A percentile compares a stretch with the other conserved stretches of the same genome.
Conservation (phyloP, 2,888 invertebrate species). For the Galerucella nymphaeae region DNA sequence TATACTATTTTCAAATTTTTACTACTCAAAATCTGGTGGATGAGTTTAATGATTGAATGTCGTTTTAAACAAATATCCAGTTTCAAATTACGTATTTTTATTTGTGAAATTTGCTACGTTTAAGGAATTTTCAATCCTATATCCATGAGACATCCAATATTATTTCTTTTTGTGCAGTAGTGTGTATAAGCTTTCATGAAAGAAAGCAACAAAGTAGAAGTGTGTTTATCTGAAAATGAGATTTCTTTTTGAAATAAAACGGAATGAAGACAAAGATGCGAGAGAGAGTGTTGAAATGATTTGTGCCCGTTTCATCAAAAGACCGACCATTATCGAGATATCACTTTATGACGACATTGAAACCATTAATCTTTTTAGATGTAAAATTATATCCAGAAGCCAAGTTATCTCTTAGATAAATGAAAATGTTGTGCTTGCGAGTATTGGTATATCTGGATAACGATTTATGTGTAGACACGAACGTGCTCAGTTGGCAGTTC, state of each 20-base stretch:
- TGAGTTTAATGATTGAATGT: too few relatives aligned
- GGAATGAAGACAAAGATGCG: slow-evolving; percentile 41
- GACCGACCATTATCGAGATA: slow-evolving; percentile 46
- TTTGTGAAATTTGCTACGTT: too few relatives aligned
- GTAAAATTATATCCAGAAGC: slow-evolving; percentile 48
- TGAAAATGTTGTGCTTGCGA: slow-evolving; percentile 48
- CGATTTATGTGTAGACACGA: slow-evolving; percentile 36
- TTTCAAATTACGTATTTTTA: too few relatives aligned
- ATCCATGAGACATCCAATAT: background rate
- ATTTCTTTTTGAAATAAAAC: slow-evolving; percentile 36
- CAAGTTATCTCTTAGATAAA: slow-evolving; percentile 51
- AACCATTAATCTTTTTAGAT: slow-evolving; percentile 52
- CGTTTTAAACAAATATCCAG: too few relatives aligned
- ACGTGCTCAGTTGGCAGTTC: slow-evolving; percentile 3
- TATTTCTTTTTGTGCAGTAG: slow-evolving; percentile 14
- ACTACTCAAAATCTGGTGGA: too few relatives aligned
- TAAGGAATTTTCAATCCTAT: background rate
- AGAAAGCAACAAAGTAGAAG: slow-evolving; percentile 27
- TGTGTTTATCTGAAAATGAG: slow-evolving; percentile 31
- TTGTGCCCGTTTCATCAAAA: slow-evolving; percentile 53
- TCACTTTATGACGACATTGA: slow-evolving; percentile 52
- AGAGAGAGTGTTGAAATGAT: slow-evolving; percentile 59
- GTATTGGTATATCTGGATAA: slow-evolving; percentile 44
- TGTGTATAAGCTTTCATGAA: slow-evolving; percentile 28
- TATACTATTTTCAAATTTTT: too few relatives aligned